phyloP scores from a whole-genome alignment of 2,888 invertebrate genomes.

The Ectropis crepuscularia region DNA sequence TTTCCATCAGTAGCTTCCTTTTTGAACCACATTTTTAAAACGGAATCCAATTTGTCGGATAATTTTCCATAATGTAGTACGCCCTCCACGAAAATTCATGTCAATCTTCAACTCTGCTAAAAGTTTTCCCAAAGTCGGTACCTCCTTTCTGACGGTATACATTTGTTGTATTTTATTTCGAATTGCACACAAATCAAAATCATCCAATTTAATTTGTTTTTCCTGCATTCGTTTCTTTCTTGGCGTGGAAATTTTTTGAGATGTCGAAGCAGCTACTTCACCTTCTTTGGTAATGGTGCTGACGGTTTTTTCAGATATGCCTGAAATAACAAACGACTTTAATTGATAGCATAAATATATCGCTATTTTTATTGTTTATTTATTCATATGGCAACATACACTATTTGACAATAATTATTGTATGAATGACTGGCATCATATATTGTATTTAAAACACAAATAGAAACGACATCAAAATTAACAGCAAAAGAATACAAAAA shows the following conservation, averaged over 20 bases:
- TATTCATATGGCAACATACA: too few relatives aligned
- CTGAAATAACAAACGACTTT: neutral
- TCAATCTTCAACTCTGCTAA: slow-evolving; percentile 5
- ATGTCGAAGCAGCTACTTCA: slow-evolving; percentile 12
- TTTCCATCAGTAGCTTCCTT: slow-evolving; percentile 25
- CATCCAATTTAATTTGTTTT: slow-evolving; percentile 15
- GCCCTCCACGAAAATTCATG: neutral
- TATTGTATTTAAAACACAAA: too few relatives aligned
- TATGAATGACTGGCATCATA: too few relatives aligned
- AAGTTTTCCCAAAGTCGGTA: slow-evolving; percentile 11
- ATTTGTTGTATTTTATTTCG: slow-evolving; percentile 24
- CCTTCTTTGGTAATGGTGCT: slow-evolving; percentile 14
- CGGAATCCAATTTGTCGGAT: slow-evolving; percentile 15
- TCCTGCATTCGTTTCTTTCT: slow-evolving; percentile 5
- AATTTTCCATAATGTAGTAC: slow-evolving; percentile 26
- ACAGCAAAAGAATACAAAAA: too few relatives aligned
- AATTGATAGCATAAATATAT: too few relatives aligned
- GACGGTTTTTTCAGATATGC: slow-evolving; percentile 15
- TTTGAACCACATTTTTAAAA: slow-evolving; percentile 23
- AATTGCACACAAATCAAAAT: slow-evolving; percentile 17
- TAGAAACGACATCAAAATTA: too few relatives aligned
- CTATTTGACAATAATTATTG: too few relatives aligned
- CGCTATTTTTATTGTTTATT: too few relatives aligned
- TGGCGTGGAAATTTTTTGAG: slow-evolving; percentile 7
- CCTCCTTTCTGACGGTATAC: slow-evolving; percentile 9